A percentile compares a stretch with the other conserved stretches of the same genome.
Conservation (phyloP, 2,888 invertebrate genomes). For the Apotomis turbidana region DNA sequence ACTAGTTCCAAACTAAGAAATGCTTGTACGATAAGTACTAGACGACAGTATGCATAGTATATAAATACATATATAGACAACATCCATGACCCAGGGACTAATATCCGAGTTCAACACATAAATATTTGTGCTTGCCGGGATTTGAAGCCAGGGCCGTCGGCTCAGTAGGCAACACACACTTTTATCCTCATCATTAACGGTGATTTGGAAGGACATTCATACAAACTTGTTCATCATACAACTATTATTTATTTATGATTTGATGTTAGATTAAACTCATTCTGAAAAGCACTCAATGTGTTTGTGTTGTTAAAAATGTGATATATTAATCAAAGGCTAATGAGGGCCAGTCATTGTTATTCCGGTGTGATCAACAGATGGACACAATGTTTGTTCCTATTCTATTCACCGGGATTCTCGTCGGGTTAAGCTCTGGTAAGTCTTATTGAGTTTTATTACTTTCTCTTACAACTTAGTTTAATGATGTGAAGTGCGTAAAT, state of each 20-base stretch:
- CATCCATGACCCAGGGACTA: too few species aligned
- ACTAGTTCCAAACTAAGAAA: too few species aligned
- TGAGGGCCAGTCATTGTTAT: background rate
- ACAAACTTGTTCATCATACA: background rate
- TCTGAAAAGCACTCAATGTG: conserved; percentile 18
- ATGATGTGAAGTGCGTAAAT: background rate
- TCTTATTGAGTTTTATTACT: background rate
- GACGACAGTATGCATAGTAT: too few species aligned
- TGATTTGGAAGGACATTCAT: too few species aligned
- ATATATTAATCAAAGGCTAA: background rate
- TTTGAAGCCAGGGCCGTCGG: too few species aligned
- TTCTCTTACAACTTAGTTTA: too few species aligned
- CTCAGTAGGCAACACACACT: too few species aligned
- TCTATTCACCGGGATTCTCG: conserved; percentile 4
- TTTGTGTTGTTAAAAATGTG: background rate
- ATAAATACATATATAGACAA: too few species aligned
- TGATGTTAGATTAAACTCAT: conserved; percentile 12
- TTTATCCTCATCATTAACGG: too few species aligned
- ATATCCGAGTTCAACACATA: too few species aligned
- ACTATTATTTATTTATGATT: conserved; percentile 5
- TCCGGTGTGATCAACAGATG: background rate
- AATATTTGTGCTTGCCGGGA: too few species aligned
- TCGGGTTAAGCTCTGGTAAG: conserved; percentile 17
- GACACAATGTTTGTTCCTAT: conserved; percentile 12
- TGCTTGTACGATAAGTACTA: too few species aligned